Percentiles rank a stretch among this genome's conserved stretches.
Conservation (phyloP, 2,888 invertebrate species). For the Unio pictorum region DNA sequence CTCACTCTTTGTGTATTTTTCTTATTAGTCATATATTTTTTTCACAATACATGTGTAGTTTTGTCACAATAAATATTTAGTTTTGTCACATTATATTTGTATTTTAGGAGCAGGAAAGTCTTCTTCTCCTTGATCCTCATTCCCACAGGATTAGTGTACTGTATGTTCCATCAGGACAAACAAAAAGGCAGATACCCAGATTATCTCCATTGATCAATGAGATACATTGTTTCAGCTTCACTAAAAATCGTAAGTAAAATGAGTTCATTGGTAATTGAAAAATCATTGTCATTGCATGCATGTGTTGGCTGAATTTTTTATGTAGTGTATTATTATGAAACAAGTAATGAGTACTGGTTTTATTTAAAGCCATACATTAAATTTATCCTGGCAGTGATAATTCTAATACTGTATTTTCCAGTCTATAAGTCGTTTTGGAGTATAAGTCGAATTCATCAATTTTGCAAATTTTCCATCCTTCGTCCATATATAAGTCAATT, state of each 20-base stretch:
- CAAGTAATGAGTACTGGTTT: no score
- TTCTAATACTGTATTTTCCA: no score
- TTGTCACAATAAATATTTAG: no score
- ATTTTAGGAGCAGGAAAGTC: slow-evolving; percentile 60
- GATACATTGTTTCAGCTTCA: slow-evolving; percentile 40
- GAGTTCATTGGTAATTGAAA: no score
- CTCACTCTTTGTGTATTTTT: background rate
- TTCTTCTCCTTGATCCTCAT: slow-evolving; percentile 61
- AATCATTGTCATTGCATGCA: background rate
- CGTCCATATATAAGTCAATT: no score
- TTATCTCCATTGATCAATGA: slow-evolving; percentile 58
- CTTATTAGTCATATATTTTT: background rate
- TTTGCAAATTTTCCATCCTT: no score
- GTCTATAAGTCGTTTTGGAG: no score
- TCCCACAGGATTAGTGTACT: slow-evolving; percentile 61
- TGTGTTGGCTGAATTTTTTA: no score
- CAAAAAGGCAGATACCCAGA: slow-evolving; percentile 60
- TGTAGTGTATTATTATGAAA: no score
- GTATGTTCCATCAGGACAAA: slow-evolving; percentile 68
- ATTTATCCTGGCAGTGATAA: no score
- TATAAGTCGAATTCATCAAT: no score
- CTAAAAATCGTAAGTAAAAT: slow-evolving; percentile 58
- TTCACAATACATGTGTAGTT: background rate
- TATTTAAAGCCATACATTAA: no score
- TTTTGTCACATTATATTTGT: slow-evolving; percentile 3